Conservation (phyloP, 1,140 invertebrate species). For the Zaprionus inermis region DNA sequence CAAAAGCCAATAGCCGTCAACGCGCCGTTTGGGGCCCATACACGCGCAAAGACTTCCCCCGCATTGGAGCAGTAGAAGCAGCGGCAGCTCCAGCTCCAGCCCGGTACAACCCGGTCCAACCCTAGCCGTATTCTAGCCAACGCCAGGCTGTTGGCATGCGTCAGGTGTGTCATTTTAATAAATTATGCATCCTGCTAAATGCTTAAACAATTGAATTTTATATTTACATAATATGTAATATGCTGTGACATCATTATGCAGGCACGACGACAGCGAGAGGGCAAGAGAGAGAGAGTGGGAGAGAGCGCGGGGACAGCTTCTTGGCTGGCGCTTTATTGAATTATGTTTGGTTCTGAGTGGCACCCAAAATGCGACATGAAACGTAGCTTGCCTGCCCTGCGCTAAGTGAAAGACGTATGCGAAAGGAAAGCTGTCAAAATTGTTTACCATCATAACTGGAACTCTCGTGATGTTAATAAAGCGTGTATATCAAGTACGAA, state of each 20-base stretch:
- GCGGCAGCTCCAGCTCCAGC: neutral
- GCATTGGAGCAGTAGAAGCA: too few species aligned
- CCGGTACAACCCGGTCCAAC: neutral
- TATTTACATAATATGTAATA: slow-evolving; percentile 83
- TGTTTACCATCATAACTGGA: neutral
- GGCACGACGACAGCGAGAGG: slow-evolving; percentile 12
- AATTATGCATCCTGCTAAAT: slow-evolving; percentile 82
- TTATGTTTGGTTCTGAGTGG: slow-evolving; percentile 64
- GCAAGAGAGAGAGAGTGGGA: neutral
- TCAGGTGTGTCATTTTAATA: slow-evolving; percentile 83
- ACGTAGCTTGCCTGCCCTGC: slow-evolving; percentile 51
- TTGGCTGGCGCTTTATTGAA: slow-evolving; percentile 67
- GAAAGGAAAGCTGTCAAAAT: neutral
- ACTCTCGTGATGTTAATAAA: neutral
- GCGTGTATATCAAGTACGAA: neutral
- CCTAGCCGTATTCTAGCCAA: slow-evolving; percentile 25
- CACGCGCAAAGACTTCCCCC: slow-evolving; percentile 10
- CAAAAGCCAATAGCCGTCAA: slow-evolving; percentile 80
- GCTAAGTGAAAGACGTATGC: neutral
- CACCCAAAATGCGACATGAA: slow-evolving; percentile 71
- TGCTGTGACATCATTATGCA: slow-evolving; percentile 82
- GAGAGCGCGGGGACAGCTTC: slow-evolving; percentile 1
- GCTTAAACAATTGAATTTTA: slow-evolving; percentile 83
- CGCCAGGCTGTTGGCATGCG: slow-evolving; percentile 65
- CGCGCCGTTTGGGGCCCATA: slow-evolving; percentile 44